phyloP scores from a whole-genome alignment of 1,140 invertebrate species.

The Pararge aegeria region DNA sequence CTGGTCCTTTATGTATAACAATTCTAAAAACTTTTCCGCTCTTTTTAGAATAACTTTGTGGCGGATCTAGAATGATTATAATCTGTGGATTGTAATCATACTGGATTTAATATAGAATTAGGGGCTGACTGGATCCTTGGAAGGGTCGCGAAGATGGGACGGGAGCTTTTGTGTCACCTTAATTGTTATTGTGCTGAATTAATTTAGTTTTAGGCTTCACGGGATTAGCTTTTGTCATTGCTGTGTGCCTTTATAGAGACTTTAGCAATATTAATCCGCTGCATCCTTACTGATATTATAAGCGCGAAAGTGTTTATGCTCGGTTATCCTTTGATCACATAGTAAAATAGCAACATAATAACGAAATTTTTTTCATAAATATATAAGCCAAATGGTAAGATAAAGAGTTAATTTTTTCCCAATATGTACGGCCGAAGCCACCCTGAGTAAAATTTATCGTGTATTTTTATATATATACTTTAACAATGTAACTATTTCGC shows the following conservation, averaged over 20 bases:
- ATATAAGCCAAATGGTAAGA: no score
- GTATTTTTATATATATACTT: no score
- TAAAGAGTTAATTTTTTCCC: no score
- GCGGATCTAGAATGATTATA: background rate
- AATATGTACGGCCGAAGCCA: no score
- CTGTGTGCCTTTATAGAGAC: background rate
- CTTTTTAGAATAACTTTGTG: background rate
- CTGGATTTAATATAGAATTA: constrained; percentile 28
- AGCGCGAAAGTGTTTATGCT: background rate
- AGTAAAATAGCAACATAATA: no score
- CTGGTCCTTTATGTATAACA: no score
- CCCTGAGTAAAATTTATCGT: no score
- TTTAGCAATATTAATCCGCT: constrained; percentile 3
- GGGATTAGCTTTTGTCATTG: constrained; percentile 22
- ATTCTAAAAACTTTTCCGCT: no score
- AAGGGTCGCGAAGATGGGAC: constrained; percentile 21
- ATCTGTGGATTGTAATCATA: constrained; percentile 24
- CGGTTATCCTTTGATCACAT: no score
- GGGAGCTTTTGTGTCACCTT: constrained; percentile 28
- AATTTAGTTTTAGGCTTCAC: constrained; percentile 24
- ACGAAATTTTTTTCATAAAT: no score
- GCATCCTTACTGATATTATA: background rate
- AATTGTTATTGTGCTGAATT: constrained; percentile 35
- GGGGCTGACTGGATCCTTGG: constrained; percentile 22
- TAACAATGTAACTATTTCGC: no score